Evolutionary conservation across 2,113 vertebrate genomes (phyloP).

Genomic region (Chlorodrepanis virens): DNA sequence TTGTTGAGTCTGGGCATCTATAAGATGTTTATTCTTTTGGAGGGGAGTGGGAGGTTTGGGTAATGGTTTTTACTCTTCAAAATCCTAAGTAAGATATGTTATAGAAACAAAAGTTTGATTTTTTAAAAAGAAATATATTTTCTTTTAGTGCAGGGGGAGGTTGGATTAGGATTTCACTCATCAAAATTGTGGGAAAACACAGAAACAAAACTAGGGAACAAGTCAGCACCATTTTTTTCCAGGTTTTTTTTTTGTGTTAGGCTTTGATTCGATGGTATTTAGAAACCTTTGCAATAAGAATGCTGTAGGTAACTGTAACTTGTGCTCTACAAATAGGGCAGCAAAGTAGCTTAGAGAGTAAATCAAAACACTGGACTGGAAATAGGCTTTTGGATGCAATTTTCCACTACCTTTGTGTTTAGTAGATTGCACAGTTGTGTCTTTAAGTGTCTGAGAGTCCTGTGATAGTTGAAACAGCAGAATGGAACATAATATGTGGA

Average conservation of each 20-base stretch:
- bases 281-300: neutral
- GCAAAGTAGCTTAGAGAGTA: neutral
- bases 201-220: neutral
- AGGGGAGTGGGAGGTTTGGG: neutral
- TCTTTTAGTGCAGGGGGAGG: fast-evolving
- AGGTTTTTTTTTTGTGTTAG: neutral
- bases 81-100: neutral
- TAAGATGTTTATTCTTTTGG: neutral
- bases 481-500: neutral
- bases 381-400: neutral
- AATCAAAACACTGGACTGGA: neutral
- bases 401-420: neutral
- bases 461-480: neutral
- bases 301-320: neutral
- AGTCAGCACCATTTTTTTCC: neutral
- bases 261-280: neutral
- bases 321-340: neutral
- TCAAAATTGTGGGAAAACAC: neutral
- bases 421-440: neutral
- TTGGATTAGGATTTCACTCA: neutral
- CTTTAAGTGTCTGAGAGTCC: neutral
- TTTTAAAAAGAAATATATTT: neutral
- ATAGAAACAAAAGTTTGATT: neutral
- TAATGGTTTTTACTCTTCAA: neutral
- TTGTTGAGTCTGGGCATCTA: neutral